A percentile compares a stretch with the other conserved stretches of the same genome.
Conservation (phyloP, 2,113 vertebrate genomes). For the Crypturellus undulatus region DNA sequence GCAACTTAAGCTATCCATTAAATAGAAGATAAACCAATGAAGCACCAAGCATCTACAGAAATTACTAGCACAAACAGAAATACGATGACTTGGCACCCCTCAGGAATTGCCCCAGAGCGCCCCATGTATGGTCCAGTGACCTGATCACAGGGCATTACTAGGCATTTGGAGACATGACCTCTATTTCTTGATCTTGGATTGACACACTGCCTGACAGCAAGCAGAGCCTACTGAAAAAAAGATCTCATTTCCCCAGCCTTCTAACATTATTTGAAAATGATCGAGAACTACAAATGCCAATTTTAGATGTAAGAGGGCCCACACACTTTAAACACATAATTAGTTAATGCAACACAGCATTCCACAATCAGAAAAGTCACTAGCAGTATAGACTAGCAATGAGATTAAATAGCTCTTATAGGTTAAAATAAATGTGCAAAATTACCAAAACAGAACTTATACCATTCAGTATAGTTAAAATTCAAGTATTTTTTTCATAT, state of each 20-base stretch:
- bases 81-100: not conserved
- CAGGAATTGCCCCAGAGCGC: not conserved
- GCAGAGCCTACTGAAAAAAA: not conserved
- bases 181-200: not conserved
- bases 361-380: not conserved
- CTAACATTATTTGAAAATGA: not conserved
- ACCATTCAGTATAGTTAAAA: not conserved
- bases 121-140: not conserved
- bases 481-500: too few species aligned
- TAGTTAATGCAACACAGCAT: not conserved
- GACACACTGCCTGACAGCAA: not conserved
- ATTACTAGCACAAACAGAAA: not conserved
- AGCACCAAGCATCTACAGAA: not conserved
- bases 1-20: not conserved
- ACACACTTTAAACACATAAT: not conserved
- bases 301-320: not conserved
- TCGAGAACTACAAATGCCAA: not conserved
- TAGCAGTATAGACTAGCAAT: not conserved
- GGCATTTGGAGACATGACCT: not conserved
- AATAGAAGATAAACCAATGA: not conserved
- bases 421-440: not conserved
- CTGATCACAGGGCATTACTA: not conserved
- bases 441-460: not conserved
- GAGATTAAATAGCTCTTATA: not conserved
- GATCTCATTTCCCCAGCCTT: not conserved